Evolutionary conservation across 2,113 vertebrate genomes (phyloP), one percentile per base, ranked within the genome.

Genomic region (Chamaetylas fuelleborni): DNA sequence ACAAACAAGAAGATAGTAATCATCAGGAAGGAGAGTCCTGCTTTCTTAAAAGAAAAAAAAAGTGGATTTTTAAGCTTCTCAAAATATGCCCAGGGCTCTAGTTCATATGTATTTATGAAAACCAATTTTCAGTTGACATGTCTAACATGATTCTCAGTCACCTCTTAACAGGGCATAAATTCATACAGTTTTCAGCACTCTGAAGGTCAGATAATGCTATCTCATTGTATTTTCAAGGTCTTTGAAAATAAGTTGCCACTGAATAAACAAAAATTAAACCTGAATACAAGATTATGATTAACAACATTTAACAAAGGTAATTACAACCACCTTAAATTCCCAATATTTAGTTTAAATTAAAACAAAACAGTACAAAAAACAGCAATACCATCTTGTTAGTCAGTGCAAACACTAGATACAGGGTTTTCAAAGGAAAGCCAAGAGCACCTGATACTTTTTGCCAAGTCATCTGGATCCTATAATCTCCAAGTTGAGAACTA

Each of bases 371-470:
- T 95, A 95, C 93, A 96, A 96, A 92, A 94, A 89, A 64, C 97
- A 98, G 97, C 97, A 97, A 98, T 95, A 98, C 98, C 97, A 97
- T 97, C 97, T 97, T 96, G 96, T 98, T 97, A 98, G 97, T 98
- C 98, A 98, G 98, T 98, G 98, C 98, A 98, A 98, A 98, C 96
- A 83, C 97, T 97, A 98, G 97, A 95, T 96, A 98, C 98, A 98
- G 97, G 97, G 97, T 97, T 98, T 98, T 97, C 97, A 97, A 97
- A 97, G 96, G 95, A 98, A 97, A 98, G 97, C 96, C 96, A 97
- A 97, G 98, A 98, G 97, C 98, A 98, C 97, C 98, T 97, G 98
- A 97, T 97, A 96, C 97, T 98, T 98, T 97, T 97, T 97, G 95
- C 98, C 97, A 98, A 98, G 97, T 98, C 97, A 97, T 97, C 97